A percentile compares a stretch with the other conserved stretches of the same genome.
These are phyloP conservation scores for Drosophila sp. DNA, from an alignment of 1,140 invertebrate genomes.

Conservation along the genomic window DNA sequence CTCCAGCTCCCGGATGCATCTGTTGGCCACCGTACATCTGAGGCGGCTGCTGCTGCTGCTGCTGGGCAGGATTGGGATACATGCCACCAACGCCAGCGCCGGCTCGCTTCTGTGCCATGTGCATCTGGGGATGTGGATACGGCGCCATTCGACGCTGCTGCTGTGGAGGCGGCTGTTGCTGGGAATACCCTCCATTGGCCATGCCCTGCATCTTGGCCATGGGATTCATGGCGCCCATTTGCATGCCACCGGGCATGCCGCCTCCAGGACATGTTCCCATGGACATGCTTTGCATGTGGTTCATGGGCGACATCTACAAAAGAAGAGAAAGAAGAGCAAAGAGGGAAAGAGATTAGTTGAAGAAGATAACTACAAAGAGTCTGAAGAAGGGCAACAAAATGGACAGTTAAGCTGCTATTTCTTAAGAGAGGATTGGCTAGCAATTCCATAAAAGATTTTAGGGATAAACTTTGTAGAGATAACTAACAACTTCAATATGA, in stretches of 20 bases:
- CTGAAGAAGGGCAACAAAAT: background rate
- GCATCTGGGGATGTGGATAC: conserved; percentile 92
- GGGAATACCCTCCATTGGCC: conserved; percentile 83
- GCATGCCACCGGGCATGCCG: conserved; percentile 61
- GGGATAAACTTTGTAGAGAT: no score
- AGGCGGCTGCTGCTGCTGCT: conserved; percentile 73
- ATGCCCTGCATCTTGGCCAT: conserved; percentile 85
- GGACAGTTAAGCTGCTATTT: no score
- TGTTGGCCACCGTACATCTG: conserved; percentile 84
- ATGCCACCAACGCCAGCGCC: conserved; percentile 63
- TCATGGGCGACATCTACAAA: conserved; percentile 84
- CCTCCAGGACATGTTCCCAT: conserved; percentile 85
- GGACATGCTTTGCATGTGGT: conserved; percentile 82
- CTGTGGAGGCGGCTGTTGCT: conserved; percentile 78
- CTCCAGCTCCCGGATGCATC: conserved; percentile 81
- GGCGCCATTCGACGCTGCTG: conserved; percentile 89
- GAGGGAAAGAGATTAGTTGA: background rate
- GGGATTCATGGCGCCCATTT: conserved; percentile 85
- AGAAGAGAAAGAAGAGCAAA: background rate
- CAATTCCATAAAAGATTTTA: no score
- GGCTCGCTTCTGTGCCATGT: conserved; percentile 90
- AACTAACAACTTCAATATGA: no score
- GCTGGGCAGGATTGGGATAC: conserved; percentile 73
- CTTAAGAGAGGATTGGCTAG: no score
- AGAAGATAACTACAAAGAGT: background rate